These are phyloP conservation scores for Lepus timidus DNA, from an alignment of 2,113 vertebrate genomes.

Conservation along the genomic window DNA sequence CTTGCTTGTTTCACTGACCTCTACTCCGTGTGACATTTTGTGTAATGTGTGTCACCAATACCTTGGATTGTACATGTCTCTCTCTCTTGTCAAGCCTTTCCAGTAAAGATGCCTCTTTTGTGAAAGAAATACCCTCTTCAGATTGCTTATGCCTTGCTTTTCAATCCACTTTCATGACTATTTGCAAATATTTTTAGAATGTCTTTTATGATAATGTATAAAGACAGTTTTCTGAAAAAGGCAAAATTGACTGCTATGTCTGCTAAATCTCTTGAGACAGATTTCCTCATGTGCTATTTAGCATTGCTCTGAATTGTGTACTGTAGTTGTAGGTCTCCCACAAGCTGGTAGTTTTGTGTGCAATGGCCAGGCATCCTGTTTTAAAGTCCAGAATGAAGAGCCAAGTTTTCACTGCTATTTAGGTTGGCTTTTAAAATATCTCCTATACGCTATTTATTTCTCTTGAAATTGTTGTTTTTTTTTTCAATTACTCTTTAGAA, in stretches of 20 bases:
- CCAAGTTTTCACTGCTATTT: not conserved
- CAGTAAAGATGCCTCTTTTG: not conserved
- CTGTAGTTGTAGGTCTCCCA: not conserved
- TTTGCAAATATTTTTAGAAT: not conserved
- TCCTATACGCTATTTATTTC: not conserved
- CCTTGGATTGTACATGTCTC: not conserved
- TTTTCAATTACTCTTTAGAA: not conserved
- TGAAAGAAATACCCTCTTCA: not conserved
- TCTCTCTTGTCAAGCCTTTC: not conserved
- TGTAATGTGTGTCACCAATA: not conserved
- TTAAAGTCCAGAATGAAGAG: not conserved
- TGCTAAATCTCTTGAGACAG: not conserved
- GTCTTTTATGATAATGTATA: not conserved
- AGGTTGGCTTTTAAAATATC: not conserved
- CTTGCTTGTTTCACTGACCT: not conserved
- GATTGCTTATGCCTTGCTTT: not conserved
- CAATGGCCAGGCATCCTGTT: not conserved
- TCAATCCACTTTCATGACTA: not conserved
- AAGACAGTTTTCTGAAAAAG: conserved; percentile 9
- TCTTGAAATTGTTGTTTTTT: not conserved
- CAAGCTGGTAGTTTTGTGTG: not conserved
- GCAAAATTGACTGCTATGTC: not conserved
- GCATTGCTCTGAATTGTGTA: not conserved
- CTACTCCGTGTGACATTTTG: not conserved
- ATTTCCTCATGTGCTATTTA: not conserved